phyloP scores from a whole-genome alignment of 2,888 invertebrate genomes.

The Elysia crispata region DNA sequence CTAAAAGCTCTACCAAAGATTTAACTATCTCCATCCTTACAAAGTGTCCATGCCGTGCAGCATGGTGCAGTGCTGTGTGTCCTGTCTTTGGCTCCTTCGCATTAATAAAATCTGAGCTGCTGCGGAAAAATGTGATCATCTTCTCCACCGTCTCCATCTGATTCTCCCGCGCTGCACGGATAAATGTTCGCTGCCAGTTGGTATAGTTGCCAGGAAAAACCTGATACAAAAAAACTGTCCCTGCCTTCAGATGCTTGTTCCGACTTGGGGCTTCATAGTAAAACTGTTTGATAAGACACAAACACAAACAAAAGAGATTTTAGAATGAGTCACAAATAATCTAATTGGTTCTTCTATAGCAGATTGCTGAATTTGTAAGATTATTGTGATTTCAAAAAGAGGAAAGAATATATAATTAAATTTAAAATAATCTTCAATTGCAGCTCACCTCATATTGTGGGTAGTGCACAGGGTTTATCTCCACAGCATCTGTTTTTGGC shows the following conservation, averaged over 20 bases:
- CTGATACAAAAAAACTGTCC: conserved; percentile 74
- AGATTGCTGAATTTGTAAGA: too few species aligned
- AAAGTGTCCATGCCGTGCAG: conserved; percentile 72
- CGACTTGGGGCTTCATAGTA: conserved; percentile 73
- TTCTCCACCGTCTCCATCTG: conserved; percentile 73
- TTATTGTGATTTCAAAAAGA: too few species aligned
- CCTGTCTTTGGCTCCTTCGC: conserved; percentile 71
- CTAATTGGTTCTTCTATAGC: too few species aligned
- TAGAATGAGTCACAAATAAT: too few species aligned
- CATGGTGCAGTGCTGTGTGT: conserved; percentile 74
- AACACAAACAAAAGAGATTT: too few species aligned
- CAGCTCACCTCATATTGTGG: conserved; percentile 70
- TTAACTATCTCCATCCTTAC: conserved; percentile 60
- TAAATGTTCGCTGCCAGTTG: conserved; percentile 72
- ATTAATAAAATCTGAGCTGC: conserved; percentile 73
- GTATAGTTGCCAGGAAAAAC: conserved; percentile 74
- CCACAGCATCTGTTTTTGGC: conserved; percentile 61
- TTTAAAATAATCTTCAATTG: not conserved
- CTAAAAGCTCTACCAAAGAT: not conserved
- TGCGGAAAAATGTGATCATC: conserved; percentile 74
- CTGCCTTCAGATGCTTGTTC: conserved; percentile 72
- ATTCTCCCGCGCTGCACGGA: conserved; percentile 72
- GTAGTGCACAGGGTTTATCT: conserved; percentile 68
- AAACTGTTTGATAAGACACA: conserved; percentile 62
- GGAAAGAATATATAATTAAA: too few species aligned